A percentile compares a stretch with the other conserved stretches of the same genome.
Evolutionary conservation across 1,140 invertebrate species (phyloP).

Genomic region (Hycleus phaleratus): DNA sequence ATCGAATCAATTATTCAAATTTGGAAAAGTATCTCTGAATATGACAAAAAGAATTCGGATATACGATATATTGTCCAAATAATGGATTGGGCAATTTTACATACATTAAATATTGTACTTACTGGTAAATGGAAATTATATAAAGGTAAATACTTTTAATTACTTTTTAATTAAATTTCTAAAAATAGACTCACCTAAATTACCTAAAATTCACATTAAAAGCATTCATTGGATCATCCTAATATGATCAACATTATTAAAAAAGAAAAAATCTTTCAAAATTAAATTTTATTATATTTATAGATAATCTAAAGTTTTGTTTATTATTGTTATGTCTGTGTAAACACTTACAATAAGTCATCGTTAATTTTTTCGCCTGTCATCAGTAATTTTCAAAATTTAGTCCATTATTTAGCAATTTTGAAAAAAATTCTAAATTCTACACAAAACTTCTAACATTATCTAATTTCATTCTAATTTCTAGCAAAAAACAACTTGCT

Average conservation of each 20-base stretch:
- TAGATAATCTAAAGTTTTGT: too few species aligned
- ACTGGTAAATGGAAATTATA: conserved; percentile 36
- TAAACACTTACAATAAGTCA: too few species aligned
- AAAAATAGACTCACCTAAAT: too few species aligned
- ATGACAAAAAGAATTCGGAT: conserved; percentile 27
- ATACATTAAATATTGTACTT: conserved; percentile 38
- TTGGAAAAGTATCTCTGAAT: conserved; percentile 32
- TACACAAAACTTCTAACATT: neutral
- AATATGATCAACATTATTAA: neutral
- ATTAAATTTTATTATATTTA: neutral
- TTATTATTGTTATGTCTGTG: too few species aligned
- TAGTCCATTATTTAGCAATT: too few species aligned
- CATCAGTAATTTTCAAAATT: too few species aligned
- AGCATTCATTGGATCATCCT: neutral
- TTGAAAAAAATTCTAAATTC: neutral
- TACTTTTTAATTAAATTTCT: neutral
- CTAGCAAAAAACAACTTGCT: too few species aligned
- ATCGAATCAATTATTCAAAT: conserved; percentile 34
- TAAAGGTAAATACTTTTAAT: conserved; percentile 29
- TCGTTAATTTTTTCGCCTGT: too few species aligned
- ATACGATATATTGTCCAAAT: conserved; percentile 32
- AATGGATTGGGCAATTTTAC: conserved; percentile 37
- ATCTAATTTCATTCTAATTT: too few species aligned
- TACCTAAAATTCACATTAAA: too few species aligned
- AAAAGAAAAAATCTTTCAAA: neutral